Percentiles rank a stretch among this genome's conserved stretches.
Conservation (phyloP, 2,888 invertebrate genomes). For the Toxonevra muliebris region DNA sequence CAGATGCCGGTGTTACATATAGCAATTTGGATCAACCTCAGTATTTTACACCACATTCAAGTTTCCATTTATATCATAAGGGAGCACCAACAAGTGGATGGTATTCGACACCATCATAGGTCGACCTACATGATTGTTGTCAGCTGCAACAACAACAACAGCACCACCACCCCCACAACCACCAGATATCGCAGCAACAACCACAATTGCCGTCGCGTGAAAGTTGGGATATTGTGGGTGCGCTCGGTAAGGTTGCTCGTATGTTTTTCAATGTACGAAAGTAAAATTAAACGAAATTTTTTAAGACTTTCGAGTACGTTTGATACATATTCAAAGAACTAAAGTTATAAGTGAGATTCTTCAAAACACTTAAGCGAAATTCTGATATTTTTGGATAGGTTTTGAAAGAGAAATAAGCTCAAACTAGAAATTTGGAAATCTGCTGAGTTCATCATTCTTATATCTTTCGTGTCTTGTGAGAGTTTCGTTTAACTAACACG, state of each 20-base stretch:
- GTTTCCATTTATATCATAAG: conserved; percentile 90
- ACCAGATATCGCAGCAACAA: conserved; percentile 29
- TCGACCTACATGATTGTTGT: conserved; percentile 44
- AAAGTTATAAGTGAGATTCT: background rate
- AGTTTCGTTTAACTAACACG: too few relatives aligned
- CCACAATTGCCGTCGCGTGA: conserved; percentile 36
- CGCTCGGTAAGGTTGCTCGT: conserved; percentile 57
- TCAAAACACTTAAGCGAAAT: too few relatives aligned
- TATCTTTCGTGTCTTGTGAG: too few relatives aligned
- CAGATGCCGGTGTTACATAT: conserved; percentile 74
- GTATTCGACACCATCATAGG: conserved; percentile 82
- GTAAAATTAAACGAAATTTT: conserved; percentile 38
- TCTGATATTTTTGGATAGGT: too few relatives aligned
- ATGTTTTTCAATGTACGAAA: conserved; percentile 59
- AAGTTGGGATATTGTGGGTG: conserved; percentile 58
- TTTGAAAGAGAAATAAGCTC: too few relatives aligned
- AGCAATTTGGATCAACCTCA: conserved; percentile 79
- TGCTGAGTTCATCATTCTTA: too few relatives aligned
- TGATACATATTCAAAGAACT: background rate
- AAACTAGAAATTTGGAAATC: too few relatives aligned
- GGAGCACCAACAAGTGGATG: conserved; percentile 76
- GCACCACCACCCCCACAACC: too few relatives aligned
- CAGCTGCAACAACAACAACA: conserved; percentile 31
- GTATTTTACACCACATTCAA: conserved; percentile 83
- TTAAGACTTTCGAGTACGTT: background rate